A percentile compares a stretch with the other conserved stretches of the same genome.
phyloP scores from a whole-genome alignment of 2,888 invertebrate genomes.

The Blastobasis lacticolella region DNA sequence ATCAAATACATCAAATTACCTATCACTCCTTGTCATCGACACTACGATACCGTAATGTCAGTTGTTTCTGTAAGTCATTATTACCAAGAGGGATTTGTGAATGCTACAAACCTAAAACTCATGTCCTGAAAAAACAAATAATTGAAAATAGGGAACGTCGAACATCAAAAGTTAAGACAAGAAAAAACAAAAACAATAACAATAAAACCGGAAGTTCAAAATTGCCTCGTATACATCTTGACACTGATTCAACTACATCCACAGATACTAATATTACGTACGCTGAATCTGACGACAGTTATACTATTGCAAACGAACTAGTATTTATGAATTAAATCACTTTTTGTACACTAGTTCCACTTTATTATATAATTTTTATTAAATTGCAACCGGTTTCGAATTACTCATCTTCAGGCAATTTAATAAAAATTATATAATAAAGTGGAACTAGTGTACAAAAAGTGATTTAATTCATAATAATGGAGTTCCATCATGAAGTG shows the following conservation, averaged over 20 bases:
- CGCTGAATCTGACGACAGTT: constrained; percentile 1
- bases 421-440: too few relatives aligned
- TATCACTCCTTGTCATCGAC: not conserved
- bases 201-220: not conserved
- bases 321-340: not conserved
- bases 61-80: constrained; percentile 3
- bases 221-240: not conserved
- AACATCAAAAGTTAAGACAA: not conserved
- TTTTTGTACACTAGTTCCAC: not conserved
- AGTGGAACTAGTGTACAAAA: too few relatives aligned
- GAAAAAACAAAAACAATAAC: constrained; percentile 1
- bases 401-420: not conserved
- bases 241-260: not conserved
- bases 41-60: not conserved
- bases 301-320: not conserved
- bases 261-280: constrained; percentile 1
- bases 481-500: too few relatives aligned
- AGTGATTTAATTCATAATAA: too few relatives aligned
- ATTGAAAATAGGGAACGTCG: not conserved
- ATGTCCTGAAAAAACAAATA: constrained; percentile 1
- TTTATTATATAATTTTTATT: not conserved
- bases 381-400: too few relatives aligned
- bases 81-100: constrained; percentile 3
- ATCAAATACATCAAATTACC: constrained; percentile 1
- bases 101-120: constrained; percentile 3